Conservation (phyloP, 2,113 vertebrate species). For the Colossoma macropomum region DNA sequence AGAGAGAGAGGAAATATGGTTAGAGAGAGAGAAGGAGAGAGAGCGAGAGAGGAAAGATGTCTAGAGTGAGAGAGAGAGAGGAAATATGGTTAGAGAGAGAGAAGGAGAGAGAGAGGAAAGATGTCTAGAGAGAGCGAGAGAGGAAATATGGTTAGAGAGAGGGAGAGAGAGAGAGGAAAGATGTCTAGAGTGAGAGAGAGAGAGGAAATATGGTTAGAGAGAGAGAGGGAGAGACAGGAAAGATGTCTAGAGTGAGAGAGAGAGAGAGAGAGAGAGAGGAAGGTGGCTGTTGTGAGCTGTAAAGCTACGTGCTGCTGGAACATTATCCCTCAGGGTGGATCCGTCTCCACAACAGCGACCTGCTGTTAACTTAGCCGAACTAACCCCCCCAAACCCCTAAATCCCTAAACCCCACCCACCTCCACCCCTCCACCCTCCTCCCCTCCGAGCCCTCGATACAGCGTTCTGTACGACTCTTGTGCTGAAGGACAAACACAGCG, state of each 20-base stretch:
- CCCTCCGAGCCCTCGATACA: slow-evolving; percentile 25
- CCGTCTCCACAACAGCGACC: slow-evolving; percentile 45
- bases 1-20: background rate
- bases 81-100: background rate
- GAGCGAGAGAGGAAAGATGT: background rate
- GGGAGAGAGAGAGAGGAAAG: background rate
- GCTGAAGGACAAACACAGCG: slow-evolving; percentile 66
- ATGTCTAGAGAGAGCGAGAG: background rate
- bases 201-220: background rate
- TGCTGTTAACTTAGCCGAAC: slow-evolving; percentile 48
- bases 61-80: background rate
- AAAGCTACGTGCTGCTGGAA: slow-evolving; percentile 22
- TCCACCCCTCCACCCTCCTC: background rate
- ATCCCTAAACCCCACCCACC: background rate
- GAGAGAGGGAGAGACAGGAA: background rate
- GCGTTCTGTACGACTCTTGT: slow-evolving; percentile 44
- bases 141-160: background rate
- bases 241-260: background rate
- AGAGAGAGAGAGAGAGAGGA: background rate
- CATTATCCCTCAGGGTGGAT: slow-evolving; percentile 43
- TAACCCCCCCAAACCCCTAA: background rate
- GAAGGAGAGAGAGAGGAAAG: background rate
- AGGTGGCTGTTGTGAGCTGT: background rate
- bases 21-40: background rate
- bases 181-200: background rate